Evolutionary conservation across 2,888 invertebrate species (phyloP).

Genomic region (Agelastica alni): DNA sequence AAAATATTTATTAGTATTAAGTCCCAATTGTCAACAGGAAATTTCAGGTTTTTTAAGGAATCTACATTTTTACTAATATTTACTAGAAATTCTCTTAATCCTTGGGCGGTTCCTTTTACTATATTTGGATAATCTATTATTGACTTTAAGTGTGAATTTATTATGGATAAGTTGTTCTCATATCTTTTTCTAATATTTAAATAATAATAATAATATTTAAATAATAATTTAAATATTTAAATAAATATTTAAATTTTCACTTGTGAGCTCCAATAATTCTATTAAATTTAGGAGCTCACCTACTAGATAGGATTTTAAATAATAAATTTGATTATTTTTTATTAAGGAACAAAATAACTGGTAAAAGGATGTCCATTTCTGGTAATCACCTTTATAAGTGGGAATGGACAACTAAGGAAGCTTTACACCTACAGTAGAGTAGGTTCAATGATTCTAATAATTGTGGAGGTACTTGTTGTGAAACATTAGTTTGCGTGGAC

Average conservation of each 20-base stretch:
- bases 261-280: neutral
- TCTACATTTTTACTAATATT: constrained; percentile 5
- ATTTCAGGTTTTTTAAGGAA: constrained; percentile 4
- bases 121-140: constrained; percentile 3
- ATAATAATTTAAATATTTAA: too few species aligned
- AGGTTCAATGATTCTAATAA: constrained; percentile 1
- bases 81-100: constrained; percentile 5
- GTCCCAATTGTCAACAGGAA: neutral
- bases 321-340: constrained; percentile 14
- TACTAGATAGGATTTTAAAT: constrained; percentile 14
- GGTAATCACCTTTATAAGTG: constrained; percentile 11
- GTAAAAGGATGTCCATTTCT: constrained; percentile 15
- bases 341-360: constrained; percentile 12
- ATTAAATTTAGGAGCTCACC: too few species aligned
- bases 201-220: too few species aligned
- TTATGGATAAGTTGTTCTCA: neutral
- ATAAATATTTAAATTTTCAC: neutral
- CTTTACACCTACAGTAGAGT: neutral
- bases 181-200: neutral
- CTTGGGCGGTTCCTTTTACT: constrained; percentile 1
- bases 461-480: neutral
- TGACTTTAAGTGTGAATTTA: neutral
- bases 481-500: neutral
- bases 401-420: constrained; percentile 10
- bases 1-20: neutral